phyloP scores from a whole-genome alignment of 2,113 vertebrate species.

The Sinocyclocheilus grahami region DNA sequence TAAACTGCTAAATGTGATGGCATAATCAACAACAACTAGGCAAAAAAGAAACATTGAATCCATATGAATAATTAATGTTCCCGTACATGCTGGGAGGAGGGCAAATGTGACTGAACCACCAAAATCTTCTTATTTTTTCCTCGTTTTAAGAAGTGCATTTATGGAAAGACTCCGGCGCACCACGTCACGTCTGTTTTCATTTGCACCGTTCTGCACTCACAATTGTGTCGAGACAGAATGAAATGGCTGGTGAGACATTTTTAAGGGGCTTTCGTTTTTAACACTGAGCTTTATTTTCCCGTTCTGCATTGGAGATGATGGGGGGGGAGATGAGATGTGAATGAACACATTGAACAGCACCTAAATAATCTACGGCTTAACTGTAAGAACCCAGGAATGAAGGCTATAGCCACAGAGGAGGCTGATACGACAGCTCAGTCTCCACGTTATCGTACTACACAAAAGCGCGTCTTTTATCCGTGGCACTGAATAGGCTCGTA shows the following conservation, averaged over 20 bases:
- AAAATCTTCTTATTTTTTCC: neutral
- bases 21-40: neutral
- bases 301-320: constrained; percentile 21
- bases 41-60: neutral
- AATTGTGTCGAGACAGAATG: constrained; percentile 3
- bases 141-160: neutral
- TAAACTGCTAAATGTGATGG: neutral
- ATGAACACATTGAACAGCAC: constrained; percentile 50
- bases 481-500: constrained; percentile 64
- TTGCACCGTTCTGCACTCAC: neutral
- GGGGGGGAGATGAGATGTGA: constrained; percentile 42
- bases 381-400: constrained; percentile 58
- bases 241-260: constrained; percentile 27
- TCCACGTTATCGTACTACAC: constrained; percentile 53
- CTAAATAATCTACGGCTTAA: constrained; percentile 57
- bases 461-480: constrained; percentile 50
- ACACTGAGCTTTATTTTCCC: constrained; percentile 30
- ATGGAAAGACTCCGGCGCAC: neutral
- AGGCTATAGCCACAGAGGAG: constrained; percentile 33
- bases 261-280: constrained; percentile 46
- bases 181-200: neutral
- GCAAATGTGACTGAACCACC: neutral
- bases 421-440: constrained; percentile 53
- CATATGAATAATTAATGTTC: neutral
- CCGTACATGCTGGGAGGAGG: neutral